Conservation (phyloP, 2,113 vertebrate genomes). For the Tragelaphus strepsiceros region DNA sequence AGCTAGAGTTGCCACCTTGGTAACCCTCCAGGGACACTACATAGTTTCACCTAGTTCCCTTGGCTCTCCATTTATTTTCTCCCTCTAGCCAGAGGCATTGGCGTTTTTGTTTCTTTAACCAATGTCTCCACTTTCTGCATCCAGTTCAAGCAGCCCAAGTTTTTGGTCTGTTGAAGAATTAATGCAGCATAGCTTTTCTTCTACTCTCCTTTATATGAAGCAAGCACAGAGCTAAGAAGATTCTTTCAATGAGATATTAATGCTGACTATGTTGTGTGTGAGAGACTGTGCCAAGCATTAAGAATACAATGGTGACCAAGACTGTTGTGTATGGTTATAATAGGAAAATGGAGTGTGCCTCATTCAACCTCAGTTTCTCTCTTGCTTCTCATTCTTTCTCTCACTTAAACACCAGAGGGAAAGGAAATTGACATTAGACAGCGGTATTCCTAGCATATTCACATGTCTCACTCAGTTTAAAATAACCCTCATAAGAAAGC, state of each 20-base stretch:
- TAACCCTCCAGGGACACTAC: neutral
- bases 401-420: neutral
- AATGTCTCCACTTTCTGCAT: neutral
- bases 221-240: neutral
- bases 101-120: neutral
- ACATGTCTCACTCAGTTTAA: neutral
- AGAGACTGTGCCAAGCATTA: neutral
- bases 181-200: neutral
- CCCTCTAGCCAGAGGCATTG: neutral
- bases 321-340: neutral
- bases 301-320: neutral
- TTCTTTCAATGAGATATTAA: neutral
- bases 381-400: neutral
- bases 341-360: neutral
- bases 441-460: neutral
- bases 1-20: neutral
- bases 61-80: neutral
- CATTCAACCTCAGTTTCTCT: neutral
- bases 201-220: neutral
- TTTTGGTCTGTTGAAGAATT: neutral
- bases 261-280: neutral
- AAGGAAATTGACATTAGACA: neutral
- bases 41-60: neutral
- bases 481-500: neutral
- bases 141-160: neutral